These are phyloP conservation scores for Empis livida DNA, from an alignment of 2,888 invertebrate species.

Conservation along the genomic window DNA sequence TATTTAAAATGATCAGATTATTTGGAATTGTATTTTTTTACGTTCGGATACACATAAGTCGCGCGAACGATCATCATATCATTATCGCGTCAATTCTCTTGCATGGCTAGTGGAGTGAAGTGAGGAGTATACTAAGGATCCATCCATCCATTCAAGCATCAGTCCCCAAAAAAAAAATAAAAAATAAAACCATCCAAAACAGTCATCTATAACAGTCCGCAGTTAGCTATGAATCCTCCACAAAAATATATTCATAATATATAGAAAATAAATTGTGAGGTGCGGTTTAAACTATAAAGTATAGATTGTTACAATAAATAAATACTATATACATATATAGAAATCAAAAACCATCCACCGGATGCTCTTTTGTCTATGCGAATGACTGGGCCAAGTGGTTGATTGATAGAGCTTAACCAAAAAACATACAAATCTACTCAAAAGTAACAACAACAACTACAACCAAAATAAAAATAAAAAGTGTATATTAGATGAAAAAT, in stretches of 20 bases:
- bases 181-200: too few species aligned
- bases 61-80: constrained; percentile 3
- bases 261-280: too few species aligned
- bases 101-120: constrained; percentile 8
- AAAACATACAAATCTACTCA: neutral
- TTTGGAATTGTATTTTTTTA: neutral
- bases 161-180: neutral
- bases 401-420: constrained; percentile 1
- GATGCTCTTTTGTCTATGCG: neutral
- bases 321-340: too few species aligned
- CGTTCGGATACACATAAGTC: constrained; percentile 1
- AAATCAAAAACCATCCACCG: neutral
- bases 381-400: constrained; percentile 2
- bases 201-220: too few species aligned
- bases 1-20: too few species aligned
- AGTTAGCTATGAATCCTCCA: too few species aligned
- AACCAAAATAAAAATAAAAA: neutral
- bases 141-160: constrained; percentile 2
- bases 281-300: too few species aligned
- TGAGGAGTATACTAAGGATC: neutral
- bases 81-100: constrained; percentile 6
- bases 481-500: too few species aligned
- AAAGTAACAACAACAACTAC: neutral
- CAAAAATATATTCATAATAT: too few species aligned
- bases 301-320: too few species aligned